Evolutionary conservation across 1,140 invertebrate species (phyloP), one percentile per base, ranked within the genome.

Genomic region (Hyposmocoma kahamanoa): DNA sequence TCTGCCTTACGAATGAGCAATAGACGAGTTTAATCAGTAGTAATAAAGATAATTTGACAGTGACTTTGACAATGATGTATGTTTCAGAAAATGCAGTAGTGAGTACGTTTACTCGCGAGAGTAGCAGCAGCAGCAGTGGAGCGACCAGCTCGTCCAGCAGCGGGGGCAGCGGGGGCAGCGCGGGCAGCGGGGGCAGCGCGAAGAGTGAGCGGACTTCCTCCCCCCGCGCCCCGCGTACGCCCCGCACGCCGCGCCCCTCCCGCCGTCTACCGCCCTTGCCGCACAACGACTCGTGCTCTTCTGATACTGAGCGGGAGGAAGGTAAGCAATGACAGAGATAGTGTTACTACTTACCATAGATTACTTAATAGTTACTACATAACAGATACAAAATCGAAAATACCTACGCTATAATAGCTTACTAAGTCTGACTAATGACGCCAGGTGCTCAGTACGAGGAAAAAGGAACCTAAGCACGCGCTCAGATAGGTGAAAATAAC

Each of bases 231-330:
- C 32, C 22, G 41, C 46, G 22, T 38, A 44, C 64, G 2, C 59
- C 65, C 10, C 60, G 42, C 51, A 57, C 62, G 10, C 63, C 62
- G 11, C 19, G 47, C 57, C 48, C 42, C 56, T 39, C 50, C n/a
- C 51, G 36, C 50, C 15, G 32, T 47, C 6, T 38, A 39, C 5
- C 51, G 53, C 26, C 10, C 10, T 49, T 46, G 8, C 57, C 51
- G 5, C 54, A 50, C 21, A 49, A 53, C 5, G 19, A 76, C 65
- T 75, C 82, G 26, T 93, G 93, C 65, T 92, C 92, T 19, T 96
- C 95, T 0, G 95, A 96, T 55, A 94, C 91, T 28, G 95, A 97
- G 47, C 88, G 88, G 34, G 93, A 95, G 42, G 93, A 95, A 55
- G 89, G 82, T 86, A 56, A 24, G 38, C 11, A 6, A 11, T 6